These are phyloP conservation scores for Lepus americanus DNA, from an alignment of 2,113 vertebrate species.

Conservation along the genomic window DNA sequence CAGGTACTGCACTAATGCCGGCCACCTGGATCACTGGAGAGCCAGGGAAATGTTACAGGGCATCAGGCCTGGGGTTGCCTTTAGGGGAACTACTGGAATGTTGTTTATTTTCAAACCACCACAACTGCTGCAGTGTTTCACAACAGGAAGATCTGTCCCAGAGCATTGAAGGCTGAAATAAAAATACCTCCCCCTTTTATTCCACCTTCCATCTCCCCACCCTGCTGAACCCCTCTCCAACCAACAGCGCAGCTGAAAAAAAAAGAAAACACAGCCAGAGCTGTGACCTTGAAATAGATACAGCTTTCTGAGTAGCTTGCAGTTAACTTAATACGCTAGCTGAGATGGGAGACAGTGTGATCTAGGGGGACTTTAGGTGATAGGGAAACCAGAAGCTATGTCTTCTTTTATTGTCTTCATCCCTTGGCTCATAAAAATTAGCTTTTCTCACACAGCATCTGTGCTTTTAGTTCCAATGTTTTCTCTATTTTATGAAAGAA, in stretches of 20 bases:
- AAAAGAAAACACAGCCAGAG: background rate
- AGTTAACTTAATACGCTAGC: constrained; percentile 71
- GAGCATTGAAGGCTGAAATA: constrained; percentile 81
- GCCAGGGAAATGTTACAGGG: constrained; percentile 74
- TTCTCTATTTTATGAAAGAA: constrained; percentile 32
- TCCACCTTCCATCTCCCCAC: constrained; percentile 10
- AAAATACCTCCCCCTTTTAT: constrained; percentile 82
- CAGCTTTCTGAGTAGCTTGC: constrained; percentile 68
- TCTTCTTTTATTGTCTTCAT: constrained; percentile 70
- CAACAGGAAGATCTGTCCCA: constrained; percentile 82
- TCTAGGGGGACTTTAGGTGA: constrained; percentile 53
- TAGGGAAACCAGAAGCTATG: constrained; percentile 61
- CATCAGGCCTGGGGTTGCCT: constrained; percentile 55
- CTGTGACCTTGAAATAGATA: constrained; percentile 70
- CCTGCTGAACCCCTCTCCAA: background rate
- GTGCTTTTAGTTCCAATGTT: background rate
- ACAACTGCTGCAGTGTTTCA: constrained; percentile 85
- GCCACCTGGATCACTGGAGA: constrained; percentile 18
- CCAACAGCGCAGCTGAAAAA: constrained; percentile 14
- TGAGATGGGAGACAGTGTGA: constrained; percentile 33
- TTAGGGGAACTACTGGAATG: constrained; percentile 76
- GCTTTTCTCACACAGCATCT: background rate
- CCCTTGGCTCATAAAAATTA: constrained; percentile 70
- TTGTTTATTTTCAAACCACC: constrained; percentile 82
- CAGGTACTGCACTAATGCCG: background rate